Percentiles rank a stretch among this genome's conserved stretches.
Evolutionary conservation across 1,140 invertebrate species (phyloP).

Genomic region (Vanessa tameamea): DNA sequence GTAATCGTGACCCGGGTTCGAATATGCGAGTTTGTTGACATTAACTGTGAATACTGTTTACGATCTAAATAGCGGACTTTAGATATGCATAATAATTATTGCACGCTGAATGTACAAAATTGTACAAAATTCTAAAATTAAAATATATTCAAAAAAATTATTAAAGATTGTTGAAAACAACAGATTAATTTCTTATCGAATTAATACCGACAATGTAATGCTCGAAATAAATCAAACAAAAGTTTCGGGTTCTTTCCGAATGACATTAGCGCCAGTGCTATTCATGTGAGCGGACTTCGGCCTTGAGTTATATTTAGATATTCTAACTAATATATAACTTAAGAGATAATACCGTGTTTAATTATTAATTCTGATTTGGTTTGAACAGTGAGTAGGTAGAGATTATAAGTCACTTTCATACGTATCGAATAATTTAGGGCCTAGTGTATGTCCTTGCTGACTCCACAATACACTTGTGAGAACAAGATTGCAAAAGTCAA

Average conservation of each 20-base stretch:
- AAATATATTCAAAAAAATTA: too few relatives aligned
- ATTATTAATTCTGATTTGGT: too few relatives aligned
- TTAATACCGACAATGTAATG: not conserved
- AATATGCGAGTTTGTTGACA: constrained; percentile 34
- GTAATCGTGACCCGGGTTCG: constrained; percentile 30
- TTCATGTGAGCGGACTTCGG: constrained; percentile 17
- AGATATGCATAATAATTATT: not conserved
- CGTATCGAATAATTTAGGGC: constrained; percentile 22
- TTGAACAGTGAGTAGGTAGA: not conserved
- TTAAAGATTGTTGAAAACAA: too few relatives aligned
- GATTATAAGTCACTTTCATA: constrained; percentile 32
- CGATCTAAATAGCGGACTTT: constrained; percentile 1
- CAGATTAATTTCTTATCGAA: not conserved
- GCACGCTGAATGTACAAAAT: too few relatives aligned
- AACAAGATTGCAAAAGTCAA: constrained; percentile 43
- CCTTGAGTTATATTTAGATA: constrained; percentile 22
- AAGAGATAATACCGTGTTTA: not conserved
- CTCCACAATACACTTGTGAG: constrained; percentile 35
- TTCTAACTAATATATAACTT: constrained; percentile 17
- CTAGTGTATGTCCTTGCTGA: constrained; percentile 29
- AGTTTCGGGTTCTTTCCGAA: constrained; percentile 7
- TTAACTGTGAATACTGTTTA: constrained; percentile 16
- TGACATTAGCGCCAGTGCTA: not conserved
- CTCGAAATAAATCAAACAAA: not conserved
- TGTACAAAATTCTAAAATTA: too few relatives aligned